Base-by-base conservation (phyloP, 2,113 vertebrate species). In the Sphyrna mokarran region DNA sequence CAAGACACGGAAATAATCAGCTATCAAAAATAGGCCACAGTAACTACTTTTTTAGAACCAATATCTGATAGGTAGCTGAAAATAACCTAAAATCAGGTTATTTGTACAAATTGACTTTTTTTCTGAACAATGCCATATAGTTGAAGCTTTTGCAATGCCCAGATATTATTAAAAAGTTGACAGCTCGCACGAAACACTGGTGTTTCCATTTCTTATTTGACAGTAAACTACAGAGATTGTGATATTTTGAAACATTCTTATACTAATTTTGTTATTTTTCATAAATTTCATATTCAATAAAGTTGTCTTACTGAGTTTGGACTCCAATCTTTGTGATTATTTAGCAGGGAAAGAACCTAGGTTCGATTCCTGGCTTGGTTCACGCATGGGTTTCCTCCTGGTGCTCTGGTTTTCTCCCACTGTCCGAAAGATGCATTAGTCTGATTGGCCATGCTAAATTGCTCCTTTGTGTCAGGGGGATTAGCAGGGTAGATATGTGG, bases 231-330 rank as follows among this genome's bases (percentile, higher is more conserved):
- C 93, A 72, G 0, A 43, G 43, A 33, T 70, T 95, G 40, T 95
- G 94, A 72, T 16, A 72, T 95, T 95, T 76, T 43, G 43, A 72
- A 48, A 1, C 43, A 72, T 54, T 72, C 66, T 72, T 95, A 40
- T 72, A 93, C 63, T 66, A 68, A 93, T 93, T 91, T 37, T 22
- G 61, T 37, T 68, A 66, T 90, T 93, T 37, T 63, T 16, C 89
- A 37, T 63, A 95, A 72, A 72, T 95, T 72, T 95, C 40, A 72
- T 95, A 95, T 70, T 70, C 94, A 95, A 95, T 95, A 95, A 95
- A 95, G 69, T 76, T 95, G 40, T 95, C 68, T 68, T 94, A 54
- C 48, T 54, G 69, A 95, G 23, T 29, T 54, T 43, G 23, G 43
- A 95, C 1, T 95, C 69, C 94, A 14, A 13, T 95, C 72, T 43